These are phyloP conservation scores for Anser brachyrhynchus DNA, from an alignment of 2,113 vertebrate genomes.

Conservation along the genomic window DNA sequence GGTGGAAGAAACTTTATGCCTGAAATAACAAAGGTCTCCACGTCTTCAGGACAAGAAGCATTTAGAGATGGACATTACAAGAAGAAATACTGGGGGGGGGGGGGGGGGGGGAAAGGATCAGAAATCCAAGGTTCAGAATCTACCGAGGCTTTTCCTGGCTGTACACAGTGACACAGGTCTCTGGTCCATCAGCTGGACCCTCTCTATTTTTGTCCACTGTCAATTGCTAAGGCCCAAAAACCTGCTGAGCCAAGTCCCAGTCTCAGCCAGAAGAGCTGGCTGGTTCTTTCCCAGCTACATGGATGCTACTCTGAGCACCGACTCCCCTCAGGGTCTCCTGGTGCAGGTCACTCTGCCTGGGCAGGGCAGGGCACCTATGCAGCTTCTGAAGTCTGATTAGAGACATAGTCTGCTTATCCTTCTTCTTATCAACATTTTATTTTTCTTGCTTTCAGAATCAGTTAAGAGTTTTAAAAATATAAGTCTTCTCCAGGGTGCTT, in stretches of 20 bases:
- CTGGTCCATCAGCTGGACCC: rapidly evolving
- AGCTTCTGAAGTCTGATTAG: background rate
- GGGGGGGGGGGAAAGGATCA: background rate
- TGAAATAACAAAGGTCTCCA: background rate
- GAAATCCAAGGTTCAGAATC: background rate
- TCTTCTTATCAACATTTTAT: background rate
- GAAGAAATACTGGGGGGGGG: background rate
- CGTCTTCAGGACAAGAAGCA: background rate
- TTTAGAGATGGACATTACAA: background rate
- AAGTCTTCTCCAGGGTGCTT: slow-evolving; percentile 32
- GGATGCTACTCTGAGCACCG: background rate
- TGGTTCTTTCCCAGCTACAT: background rate
- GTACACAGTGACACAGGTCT: background rate
- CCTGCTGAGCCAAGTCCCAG: background rate
- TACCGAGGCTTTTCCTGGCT: background rate
- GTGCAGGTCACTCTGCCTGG: background rate
- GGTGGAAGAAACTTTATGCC: background rate
- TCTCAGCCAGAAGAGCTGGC: background rate
- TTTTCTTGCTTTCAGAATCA: slow-evolving; percentile 23
- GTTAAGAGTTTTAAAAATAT: background rate
- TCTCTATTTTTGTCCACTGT: background rate
- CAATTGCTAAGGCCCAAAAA: background rate
- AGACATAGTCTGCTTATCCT: background rate
- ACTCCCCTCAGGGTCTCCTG: background rate
- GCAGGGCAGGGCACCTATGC: background rate